Conservation (phyloP, 1,140 invertebrate genomes). For the Hetaerina americana region DNA sequence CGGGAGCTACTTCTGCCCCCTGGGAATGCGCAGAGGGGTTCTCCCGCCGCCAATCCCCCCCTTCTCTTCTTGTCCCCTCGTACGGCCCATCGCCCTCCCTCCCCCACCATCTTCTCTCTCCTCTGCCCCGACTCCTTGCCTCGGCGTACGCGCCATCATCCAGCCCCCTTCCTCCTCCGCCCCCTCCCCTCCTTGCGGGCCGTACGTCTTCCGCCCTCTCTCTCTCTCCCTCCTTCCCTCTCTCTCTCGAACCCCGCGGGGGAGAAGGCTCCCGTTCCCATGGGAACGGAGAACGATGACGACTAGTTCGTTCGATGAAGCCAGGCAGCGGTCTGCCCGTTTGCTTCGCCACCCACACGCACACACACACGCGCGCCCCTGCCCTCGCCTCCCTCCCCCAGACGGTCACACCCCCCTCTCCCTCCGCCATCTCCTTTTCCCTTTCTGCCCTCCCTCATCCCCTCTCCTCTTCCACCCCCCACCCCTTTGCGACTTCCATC, state of each 20-base stretch:
- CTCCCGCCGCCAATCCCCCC: not conserved
- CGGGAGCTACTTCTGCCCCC: conserved; percentile 1
- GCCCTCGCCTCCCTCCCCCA: not conserved
- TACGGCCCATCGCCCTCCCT: not conserved
- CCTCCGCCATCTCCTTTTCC: no score
- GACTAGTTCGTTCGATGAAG: conserved; percentile 6
- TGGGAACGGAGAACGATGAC: conserved; percentile 6
- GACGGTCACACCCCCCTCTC: no score
- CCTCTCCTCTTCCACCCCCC: no score
- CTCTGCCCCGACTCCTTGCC: no score
- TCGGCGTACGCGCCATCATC: not conserved
- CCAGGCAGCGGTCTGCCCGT: not conserved
- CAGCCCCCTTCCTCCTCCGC: not conserved
- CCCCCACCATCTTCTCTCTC: no score
- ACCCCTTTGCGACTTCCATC: no score
- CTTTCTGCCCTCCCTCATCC: no score
- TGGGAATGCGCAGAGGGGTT: conserved; percentile 2
- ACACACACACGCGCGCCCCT: no score
- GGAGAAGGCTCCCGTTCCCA: conserved; percentile 3
- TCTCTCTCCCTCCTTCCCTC: not conserved
- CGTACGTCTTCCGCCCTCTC: not conserved
- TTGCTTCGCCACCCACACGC: not conserved
- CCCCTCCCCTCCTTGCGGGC: no score
- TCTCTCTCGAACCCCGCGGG: not conserved
- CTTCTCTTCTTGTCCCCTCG: not conserved